Base-by-base conservation (phyloP, 2,888 invertebrate species). In the Chelonus formosanus region DNA sequence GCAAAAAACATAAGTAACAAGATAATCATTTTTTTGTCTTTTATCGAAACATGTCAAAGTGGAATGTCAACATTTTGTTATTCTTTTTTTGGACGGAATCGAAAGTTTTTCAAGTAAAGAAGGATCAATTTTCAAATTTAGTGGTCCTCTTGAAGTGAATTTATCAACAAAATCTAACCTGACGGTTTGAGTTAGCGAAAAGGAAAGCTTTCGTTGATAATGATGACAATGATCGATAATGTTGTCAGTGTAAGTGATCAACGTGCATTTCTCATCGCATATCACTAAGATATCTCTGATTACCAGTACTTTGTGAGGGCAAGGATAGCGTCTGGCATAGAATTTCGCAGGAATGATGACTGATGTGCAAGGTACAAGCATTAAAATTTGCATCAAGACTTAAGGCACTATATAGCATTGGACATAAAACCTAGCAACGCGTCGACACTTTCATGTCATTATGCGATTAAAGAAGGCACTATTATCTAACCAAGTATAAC, bases 391-490 rank as follows among this genome's bases (percentile, higher is more conserved):
- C 20, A 44, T 71, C 69, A 68, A 74, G 77, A 77, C 74, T 78
- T 78, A 81, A 82, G 81, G 81, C 81, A 82, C 81, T 78, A 80
- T 43, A 75, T 20, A 20, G 20, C 20, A 20, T 20, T 20, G 20
- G 20, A 20, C 20, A 20, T 20, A 20, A 20, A 20, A 20, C 2
- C 20, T 70, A 53, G 36, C 48, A 77, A 76, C 73, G 73, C 74
- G 31, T 50, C 35, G 74, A 74, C 75, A 71, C 20, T 20, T 20
- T 20, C 20, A 20, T 20, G 20, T 20, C 20, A 20, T 20, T 1
- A n/a, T n/a, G 20, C 20, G 20, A 69, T 80, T 76, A 77, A 74
- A 70, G 43, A 83, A 83, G 83, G 83, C 83, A 83, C 83, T 81
- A 81, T 79, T 78, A 71, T 74, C 78, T 74, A 75, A 73, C 67